These are phyloP conservation scores for Dasyornis broadbenti DNA, from an alignment of 2,113 vertebrate genomes.

Conservation along the genomic window DNA sequence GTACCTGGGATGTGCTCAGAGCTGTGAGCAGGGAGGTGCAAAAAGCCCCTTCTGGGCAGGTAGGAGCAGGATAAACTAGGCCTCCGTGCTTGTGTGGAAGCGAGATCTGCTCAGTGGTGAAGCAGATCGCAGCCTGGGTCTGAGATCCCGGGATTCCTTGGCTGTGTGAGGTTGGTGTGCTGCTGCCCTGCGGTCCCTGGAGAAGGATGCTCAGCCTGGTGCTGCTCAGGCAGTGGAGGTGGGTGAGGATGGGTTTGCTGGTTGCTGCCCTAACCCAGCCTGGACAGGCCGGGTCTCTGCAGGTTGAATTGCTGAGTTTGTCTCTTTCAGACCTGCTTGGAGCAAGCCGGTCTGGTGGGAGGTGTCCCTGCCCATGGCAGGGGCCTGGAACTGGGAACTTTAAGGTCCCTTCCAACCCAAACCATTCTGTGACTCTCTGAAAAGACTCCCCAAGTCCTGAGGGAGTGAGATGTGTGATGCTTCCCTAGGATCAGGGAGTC, in stretches of 20 bases:
- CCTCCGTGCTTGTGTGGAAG: background rate
- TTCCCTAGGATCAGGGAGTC: background rate
- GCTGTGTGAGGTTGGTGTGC: background rate
- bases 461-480: background rate
- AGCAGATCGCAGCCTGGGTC: background rate
- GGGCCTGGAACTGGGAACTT: background rate
- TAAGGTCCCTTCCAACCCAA: background rate
- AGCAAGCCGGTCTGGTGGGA: background rate
- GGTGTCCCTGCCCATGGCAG: background rate
- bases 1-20: background rate
- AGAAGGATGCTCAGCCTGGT: background rate
- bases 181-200: background rate
- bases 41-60: background rate
- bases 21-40: background rate
- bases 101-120: background rate
- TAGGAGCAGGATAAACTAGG: background rate
- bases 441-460: background rate
- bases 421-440: background rate
- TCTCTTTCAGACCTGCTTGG: background rate
- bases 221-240: background rate
- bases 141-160: background rate
- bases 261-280: background rate
- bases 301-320: fast-evolving
- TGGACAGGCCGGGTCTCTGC: background rate
- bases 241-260: background rate